phyloP scores from a whole-genome alignment of 2,113 vertebrate genomes.

The Sarotherodon lohbergeri region DNA sequence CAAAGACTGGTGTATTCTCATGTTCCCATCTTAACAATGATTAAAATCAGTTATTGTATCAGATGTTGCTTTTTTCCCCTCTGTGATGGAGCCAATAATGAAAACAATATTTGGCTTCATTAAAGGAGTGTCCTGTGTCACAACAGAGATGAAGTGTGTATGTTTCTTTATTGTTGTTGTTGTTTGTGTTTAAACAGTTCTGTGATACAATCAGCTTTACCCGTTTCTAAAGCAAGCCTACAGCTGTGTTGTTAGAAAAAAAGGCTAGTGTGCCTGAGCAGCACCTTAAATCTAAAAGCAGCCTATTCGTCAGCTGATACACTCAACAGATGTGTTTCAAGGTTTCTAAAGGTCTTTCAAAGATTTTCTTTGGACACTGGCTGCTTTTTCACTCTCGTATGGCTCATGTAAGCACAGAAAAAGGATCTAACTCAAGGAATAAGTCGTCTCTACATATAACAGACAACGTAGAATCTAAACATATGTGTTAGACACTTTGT shows the following conservation, averaged over 20 bases:
- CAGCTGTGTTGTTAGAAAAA: background rate
- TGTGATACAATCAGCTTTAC: background rate
- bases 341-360: background rate
- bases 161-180: background rate
- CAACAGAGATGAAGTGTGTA: background rate
- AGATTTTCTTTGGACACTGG: background rate
- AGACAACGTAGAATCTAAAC: rapidly evolving
- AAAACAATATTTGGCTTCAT: slow-evolving; percentile 17
- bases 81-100: slow-evolving; percentile 39
- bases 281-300: background rate
- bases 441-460: background rate
- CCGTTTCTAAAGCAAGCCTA: rapidly evolving
- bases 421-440: background rate
- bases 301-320: background rate
- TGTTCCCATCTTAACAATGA: slow-evolving; percentile 6
- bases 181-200: background rate
- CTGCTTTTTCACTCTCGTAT: background rate
- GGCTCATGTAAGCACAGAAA: background rate
- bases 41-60: slow-evolving; percentile 14
- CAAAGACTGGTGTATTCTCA: slow-evolving; percentile 48
- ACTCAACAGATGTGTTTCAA: background rate
- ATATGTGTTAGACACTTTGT: background rate
- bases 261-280: background rate
- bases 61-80: background rate
- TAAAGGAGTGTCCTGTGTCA: background rate